Percentiles rank a stretch among this genome's conserved stretches.
phyloP scores from a whole-genome alignment of 2,888 invertebrate species.

The Coelopa pilipes region DNA sequence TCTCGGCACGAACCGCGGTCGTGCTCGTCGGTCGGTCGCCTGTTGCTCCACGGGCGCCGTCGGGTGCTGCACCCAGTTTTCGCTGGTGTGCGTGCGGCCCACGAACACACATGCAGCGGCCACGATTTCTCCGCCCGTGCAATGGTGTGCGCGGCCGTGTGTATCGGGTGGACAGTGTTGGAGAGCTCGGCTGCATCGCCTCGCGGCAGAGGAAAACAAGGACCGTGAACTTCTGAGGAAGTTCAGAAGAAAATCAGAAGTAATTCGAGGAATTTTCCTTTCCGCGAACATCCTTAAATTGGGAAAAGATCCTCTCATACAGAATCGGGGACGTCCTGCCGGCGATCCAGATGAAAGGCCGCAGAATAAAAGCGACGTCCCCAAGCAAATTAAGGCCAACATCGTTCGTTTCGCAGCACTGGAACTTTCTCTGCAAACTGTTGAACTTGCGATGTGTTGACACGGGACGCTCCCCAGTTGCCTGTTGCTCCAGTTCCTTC shows the following conservation, averaged over 20 bases:
- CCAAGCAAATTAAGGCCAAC: too few species aligned
- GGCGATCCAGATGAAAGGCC: too few species aligned
- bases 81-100: constrained; percentile 32
- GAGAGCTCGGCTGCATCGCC: neutral
- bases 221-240: too few species aligned
- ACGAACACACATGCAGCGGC: constrained; percentile 29
- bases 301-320: too few species aligned
- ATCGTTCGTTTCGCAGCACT: constrained; percentile 3
- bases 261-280: too few species aligned
- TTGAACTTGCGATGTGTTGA: constrained; percentile 11
- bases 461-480: constrained; percentile 38
- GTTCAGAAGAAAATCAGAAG: too few species aligned
- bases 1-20: neutral
- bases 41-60: constrained; percentile 38
- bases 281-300: too few species aligned
- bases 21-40: constrained; percentile 38
- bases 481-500: constrained; percentile 52
- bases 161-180: constrained; percentile 36
- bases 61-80: constrained; percentile 47
- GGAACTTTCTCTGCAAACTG: constrained; percentile 29
- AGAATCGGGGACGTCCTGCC: too few species aligned
- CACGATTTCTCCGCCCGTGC: constrained; percentile 31
- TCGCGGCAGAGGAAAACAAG: too few species aligned
- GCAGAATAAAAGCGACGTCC: too few species aligned
- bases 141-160: constrained; percentile 11